Conservation (phyloP, 2,888 invertebrate species). For the Hedya salicella region DNA sequence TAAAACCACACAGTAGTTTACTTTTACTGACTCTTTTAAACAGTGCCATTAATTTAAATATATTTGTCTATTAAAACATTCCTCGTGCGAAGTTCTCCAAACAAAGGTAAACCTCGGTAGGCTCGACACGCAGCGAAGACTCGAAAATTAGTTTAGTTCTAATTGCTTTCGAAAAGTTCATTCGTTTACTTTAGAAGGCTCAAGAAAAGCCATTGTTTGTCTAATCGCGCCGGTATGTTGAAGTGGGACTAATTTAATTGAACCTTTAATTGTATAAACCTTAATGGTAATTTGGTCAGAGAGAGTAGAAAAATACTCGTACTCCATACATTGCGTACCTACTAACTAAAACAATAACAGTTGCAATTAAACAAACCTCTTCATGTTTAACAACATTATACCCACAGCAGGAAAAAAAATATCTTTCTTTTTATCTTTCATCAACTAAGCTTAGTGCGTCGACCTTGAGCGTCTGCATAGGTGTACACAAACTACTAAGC, state of each 20-base stretch:
- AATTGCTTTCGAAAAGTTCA: conserved; percentile 68
- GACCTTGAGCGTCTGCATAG: no score
- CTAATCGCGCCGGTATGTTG: conserved; percentile 10
- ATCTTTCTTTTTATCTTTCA: no score
- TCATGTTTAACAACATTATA: no score
- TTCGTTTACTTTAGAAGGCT: conserved; percentile 59
- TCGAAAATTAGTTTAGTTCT: conserved; percentile 70
- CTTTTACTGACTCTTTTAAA: no score
- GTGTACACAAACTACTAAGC: not conserved
- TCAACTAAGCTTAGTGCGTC: no score
- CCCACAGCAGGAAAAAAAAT: no score
- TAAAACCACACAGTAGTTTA: no score
- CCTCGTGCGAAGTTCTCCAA: conserved; percentile 49
- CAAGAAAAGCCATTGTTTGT: conserved; percentile 26
- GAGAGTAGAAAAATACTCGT: no score
- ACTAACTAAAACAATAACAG: no score
- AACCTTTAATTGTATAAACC: not conserved
- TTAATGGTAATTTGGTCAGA: not conserved
- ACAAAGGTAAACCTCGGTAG: conserved; percentile 60
- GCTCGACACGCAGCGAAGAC: conserved; percentile 61
- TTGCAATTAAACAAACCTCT: no score
- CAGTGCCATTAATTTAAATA: conserved; percentile 1
- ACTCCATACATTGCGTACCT: no score
- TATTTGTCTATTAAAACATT: conserved; percentile 6
- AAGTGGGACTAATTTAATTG: not conserved